Evolutionary conservation across 2,888 invertebrate genomes (phyloP), one percentile per base, ranked within the genome.

Genomic region (Miltochrista miniata): DNA sequence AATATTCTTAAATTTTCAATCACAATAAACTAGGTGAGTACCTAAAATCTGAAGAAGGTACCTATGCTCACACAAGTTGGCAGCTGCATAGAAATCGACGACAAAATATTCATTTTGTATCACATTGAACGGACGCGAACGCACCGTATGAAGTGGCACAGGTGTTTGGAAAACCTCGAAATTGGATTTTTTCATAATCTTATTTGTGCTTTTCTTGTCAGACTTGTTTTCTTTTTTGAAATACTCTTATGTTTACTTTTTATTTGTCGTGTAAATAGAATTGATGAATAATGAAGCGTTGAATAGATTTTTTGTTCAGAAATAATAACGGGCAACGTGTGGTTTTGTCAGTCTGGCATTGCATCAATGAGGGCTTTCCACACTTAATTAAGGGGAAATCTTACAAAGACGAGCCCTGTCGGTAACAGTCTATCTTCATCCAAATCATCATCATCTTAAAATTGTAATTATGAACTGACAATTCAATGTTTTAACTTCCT

Each of bases 71-170:
- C 51, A 54, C 55, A 48, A 51, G 48, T 61, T 60, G 66, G 58
- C 68, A 70, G 74, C 63, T 72, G 75, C 73, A 74, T 73, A 70
- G 69, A 47, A 71, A 75, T 74, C 41, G 65, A 45, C 56, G 42
- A 46, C 63, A 67, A 67, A 24, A 72, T 68, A 70, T 69, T 73
- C 71, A 74, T 73, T 74, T 72, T 60, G 71, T 68, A 63, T 65
- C 52, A 54, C 52, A 54, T 53, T 51, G 51, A 39, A 47, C 51
- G 48, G 56, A 50, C n/a, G n/a, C n/a, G n/a, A n/a, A n/a, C 51
- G 57, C 56, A 53, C 48, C 42, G 42, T 56, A 62, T 56, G 54
- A 57, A 59, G 46, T 46, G 61, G 42, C 68, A 58, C 71, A 71
- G 71, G 71, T 71, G 71, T 60, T 64, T 67, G 54, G 56, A 48